Evolutionary conservation across 2,113 vertebrate genomes (phyloP), one percentile per base, ranked within the genome.

Genomic region (Saguinus imperator): DNA sequence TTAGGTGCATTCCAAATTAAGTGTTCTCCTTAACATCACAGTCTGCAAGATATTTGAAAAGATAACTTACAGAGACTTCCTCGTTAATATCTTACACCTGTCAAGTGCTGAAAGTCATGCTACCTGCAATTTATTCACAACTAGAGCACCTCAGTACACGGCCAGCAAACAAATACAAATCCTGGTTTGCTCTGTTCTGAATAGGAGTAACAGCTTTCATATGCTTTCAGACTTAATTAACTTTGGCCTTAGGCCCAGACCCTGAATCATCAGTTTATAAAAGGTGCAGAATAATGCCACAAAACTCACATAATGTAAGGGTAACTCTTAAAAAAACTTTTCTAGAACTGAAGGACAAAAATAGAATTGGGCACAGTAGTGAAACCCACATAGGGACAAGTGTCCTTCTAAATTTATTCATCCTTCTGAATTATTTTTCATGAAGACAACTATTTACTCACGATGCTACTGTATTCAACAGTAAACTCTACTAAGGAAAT

Each of bases 171-270:
- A 87, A 75, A 77, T n/a, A 61, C 10, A 23, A 87, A 86, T 94
- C 13, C 45, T 89, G 29, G 25, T 88, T 79, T 87, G n/a, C 17
- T 89, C 32, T 72, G 27, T 58, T 91, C 76, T 52, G 79, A 90
- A 57, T 37, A 94, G 52, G 50, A 86, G 45, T 82, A 88, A 82
- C 89, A 94, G 79, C 58, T 91, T 90, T 91, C n/a, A 96, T 55
- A 93, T 70, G 89, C 48, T 92, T 88, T 87, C 27, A 81, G 55
- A 95, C 27, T 88, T 93, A 93, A 87, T 87, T 76, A 68, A 68
- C 52, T 43, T 91, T 96, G 95, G 91, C 89, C 72, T 55, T 68
- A 75, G 77, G 82, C 89, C 82, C 73, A 93, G 52, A 82, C 57
- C 85, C 77, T 83, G 80, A 97, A 32, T 57, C 92, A 89, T 79